phyloP scores from a whole-genome alignment of 2,113 vertebrate species.

The Podocnemis expansa region DNA sequence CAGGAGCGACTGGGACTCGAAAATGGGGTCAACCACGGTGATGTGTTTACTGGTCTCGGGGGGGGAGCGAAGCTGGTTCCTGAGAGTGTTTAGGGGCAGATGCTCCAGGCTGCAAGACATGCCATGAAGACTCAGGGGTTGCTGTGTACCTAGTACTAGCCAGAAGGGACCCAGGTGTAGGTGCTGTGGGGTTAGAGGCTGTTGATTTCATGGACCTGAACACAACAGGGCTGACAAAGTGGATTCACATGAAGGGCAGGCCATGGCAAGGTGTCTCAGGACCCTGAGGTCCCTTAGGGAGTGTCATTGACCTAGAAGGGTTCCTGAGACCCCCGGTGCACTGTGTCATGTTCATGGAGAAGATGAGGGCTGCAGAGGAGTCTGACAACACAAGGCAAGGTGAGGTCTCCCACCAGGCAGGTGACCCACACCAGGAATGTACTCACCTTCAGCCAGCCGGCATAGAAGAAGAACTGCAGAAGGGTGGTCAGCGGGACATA shows the following conservation, averaged over 20 bases:
- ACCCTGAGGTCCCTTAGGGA: not conserved
- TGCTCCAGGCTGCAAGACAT: not conserved
- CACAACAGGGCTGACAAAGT: not conserved
- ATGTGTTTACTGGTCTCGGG: not conserved
- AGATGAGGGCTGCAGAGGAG: not conserved
- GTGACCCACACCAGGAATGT: rapidly evolving
- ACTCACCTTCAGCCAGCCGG: constrained; percentile 90
- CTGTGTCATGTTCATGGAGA: not conserved
- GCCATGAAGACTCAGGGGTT: not conserved
- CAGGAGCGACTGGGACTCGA: not conserved
- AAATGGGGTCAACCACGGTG: not conserved
- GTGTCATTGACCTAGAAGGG: not conserved
- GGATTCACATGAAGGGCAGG: not conserved
- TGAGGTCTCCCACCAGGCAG: not conserved
- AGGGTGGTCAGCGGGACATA: constrained; percentile 88
- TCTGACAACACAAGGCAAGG: not conserved
- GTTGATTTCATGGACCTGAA: not conserved
- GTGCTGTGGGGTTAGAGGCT: not conserved
- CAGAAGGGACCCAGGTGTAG: not conserved
- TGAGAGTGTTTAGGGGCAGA: not conserved
- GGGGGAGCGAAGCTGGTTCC: not conserved
- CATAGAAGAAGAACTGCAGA: constrained; percentile 93
- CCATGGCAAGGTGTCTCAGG: not conserved
- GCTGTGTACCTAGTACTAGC: not conserved
- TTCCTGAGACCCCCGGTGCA: not conserved